Evolutionary conservation across 2,888 invertebrate species (phyloP), one percentile per base, ranked within the genome.

Genomic region (Drosophila differens): DNA sequence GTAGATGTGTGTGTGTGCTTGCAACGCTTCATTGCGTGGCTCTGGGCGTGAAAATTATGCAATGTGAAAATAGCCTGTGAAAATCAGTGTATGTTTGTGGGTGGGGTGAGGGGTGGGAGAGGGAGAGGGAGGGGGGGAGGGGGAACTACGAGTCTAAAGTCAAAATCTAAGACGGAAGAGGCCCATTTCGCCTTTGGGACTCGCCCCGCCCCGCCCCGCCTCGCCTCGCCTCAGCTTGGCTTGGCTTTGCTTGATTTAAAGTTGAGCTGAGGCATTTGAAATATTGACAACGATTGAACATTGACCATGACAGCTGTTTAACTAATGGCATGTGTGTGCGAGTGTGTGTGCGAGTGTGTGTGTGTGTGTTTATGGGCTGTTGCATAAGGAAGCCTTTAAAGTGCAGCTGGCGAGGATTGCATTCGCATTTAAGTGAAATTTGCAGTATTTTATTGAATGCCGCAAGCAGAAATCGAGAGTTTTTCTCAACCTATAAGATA

Each of bases 111-210:
- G 22, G 5, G 41, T 22, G 22, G 22, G 22, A 22, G n/a, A 0
- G 0, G 2, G 39, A 7, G 53, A 9, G 10, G 0, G 0, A 25
- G 25, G 10, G 25, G 10, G 9, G 19, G 19, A 0, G 6, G 25
- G 16, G 5, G 3, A 1, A 53, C 16, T 9, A 35, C 44, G 9
- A 54, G 54, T 54, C 54, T 16, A 73, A 67, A 65, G 84, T 87
- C 12, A 73, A 67, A 65, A 87, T 87, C 82, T 82, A 68, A 84
- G 82, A 84, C 82, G 88, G 82, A 82, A 85, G 88, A 85, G 85
- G 52, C 59, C 60, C 37, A 35, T 47, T 63, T 65, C 53, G 83
- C 85, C 89, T 68, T 66, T 65, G 69, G 78, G 28, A 6, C 6
- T 39, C 14, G 25, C 6, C 4, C 4, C 14, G 25, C 6, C 4